Conservation (phyloP, 2,113 vertebrate species). For the Castor canadensis region DNA sequence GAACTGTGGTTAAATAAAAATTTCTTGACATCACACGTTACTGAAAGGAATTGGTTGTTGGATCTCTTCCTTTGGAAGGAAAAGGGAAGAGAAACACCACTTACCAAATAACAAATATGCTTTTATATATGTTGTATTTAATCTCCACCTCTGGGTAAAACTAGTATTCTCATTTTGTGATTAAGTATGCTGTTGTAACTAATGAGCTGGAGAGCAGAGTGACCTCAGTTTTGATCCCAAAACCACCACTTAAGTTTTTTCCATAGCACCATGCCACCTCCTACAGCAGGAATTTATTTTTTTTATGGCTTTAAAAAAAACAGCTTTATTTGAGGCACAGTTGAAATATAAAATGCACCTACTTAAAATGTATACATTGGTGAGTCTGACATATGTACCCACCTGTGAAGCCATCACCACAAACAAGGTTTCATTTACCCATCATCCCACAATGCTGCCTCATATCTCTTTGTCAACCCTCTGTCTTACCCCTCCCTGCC, state of each 20-base stretch:
- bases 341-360: background rate
- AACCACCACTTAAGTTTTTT: background rate
- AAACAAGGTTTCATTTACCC: background rate
- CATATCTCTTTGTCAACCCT: background rate
- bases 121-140: background rate
- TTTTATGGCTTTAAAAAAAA: background rate
- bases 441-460: background rate
- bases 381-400: background rate
- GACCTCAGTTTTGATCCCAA: background rate
- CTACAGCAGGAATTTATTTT: background rate
- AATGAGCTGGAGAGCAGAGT: background rate
- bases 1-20: background rate
- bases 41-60: background rate
- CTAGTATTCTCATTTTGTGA: background rate
- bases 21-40: background rate
- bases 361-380: background rate
- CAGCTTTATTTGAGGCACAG: background rate
- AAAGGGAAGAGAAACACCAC: background rate
- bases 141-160: background rate
- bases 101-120: background rate
- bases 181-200: background rate
- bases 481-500: background rate
- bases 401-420: background rate
- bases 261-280: background rate
- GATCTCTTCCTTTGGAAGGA: background rate